Evolutionary conservation across 2,113 vertebrate species (phyloP), one percentile per base, ranked within the genome.

Genomic region (Hippocampus abdominalis): DNA sequence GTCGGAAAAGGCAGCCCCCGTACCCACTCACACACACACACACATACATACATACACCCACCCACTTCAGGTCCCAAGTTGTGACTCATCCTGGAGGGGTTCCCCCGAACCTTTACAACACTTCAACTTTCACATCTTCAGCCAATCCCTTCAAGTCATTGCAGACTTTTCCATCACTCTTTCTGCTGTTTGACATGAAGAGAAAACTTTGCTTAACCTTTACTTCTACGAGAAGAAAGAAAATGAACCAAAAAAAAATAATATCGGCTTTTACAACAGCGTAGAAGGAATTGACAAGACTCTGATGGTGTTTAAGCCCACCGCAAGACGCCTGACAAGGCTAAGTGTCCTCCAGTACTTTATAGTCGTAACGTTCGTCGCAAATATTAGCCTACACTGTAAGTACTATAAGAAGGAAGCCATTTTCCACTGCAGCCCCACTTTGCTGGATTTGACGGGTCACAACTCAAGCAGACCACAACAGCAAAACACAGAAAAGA

Each of bases 1-100:
- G 82, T 90, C 88, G 85, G 79, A 73, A 64, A 89, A 90, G 90
- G 89, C 6, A 89, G 84, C 84, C 85, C 90, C 42, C 84, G 61
- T 78, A 69, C 82, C 84, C 74, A 79, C 88, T 64, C 83, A 29
- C 61, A 69, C 63, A 71, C 89, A 27, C 27, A 27, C 27, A 27
- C 29, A 69, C 63, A 71, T 89, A 36, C 32, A 36, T 5, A 36
- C 32, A 36, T 6, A 36, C 32, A 36, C 32, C 32, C 32, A 46
- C 86, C 83, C 83, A 74, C 70, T 27, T 62, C n/a, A 23, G 0
- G 2, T 66, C 73, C 69, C 78, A 53, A 68, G 56, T 64, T 2
- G 39, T 90, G 88, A 90, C 75, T 91, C 87, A 89, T 56, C 36
- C n/a, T 62, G 70, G 61, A 89, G 83, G 82, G 78, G 73, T 89